A percentile compares a stretch with the other conserved stretches of the same genome.
phyloP scores from a whole-genome alignment of 92 coral and sea anemone genomes.

The Epizoanthus scotinus region DNA sequence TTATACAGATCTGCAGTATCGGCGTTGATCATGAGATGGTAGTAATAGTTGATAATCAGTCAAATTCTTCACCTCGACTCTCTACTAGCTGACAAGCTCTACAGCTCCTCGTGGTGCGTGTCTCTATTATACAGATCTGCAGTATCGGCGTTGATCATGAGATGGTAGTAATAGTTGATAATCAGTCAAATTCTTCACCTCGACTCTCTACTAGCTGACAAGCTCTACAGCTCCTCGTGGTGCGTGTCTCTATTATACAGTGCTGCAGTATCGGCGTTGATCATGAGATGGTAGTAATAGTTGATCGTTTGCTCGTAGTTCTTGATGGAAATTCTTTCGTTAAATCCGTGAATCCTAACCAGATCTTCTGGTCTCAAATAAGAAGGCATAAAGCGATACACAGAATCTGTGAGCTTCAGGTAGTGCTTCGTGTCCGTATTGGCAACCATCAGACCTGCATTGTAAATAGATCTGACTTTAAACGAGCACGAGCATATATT shows the following conservation, averaged over 20 bases:
- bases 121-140: constrained; percentile 62
- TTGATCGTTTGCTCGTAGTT: constrained; percentile 88
- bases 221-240: constrained; percentile 37
- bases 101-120: constrained; percentile 33
- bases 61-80: too few species aligned
- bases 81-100: too few species aligned
- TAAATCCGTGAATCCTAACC: constrained; percentile 79
- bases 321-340: constrained; percentile 84
- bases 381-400: constrained; percentile 92
- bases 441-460: constrained; percentile 76
- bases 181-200: constrained; percentile 3
- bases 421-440: constrained; percentile 88
- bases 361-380: constrained; percentile 65
- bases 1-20: constrained; percentile 49
- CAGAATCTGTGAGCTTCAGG: constrained; percentile 69
- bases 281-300: constrained; percentile 79
- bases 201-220: too few species aligned
- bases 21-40: constrained; percentile 83
- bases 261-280: constrained; percentile 66
- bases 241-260: constrained; percentile 18
- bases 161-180: constrained; percentile 78
- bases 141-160: constrained; percentile 75
- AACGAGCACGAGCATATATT: not conserved
- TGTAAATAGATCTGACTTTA: not conserved
- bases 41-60: constrained; percentile 78